Conservation (phyloP, 2,113 vertebrate species). For the Phylloscopus trochiloides region DNA sequence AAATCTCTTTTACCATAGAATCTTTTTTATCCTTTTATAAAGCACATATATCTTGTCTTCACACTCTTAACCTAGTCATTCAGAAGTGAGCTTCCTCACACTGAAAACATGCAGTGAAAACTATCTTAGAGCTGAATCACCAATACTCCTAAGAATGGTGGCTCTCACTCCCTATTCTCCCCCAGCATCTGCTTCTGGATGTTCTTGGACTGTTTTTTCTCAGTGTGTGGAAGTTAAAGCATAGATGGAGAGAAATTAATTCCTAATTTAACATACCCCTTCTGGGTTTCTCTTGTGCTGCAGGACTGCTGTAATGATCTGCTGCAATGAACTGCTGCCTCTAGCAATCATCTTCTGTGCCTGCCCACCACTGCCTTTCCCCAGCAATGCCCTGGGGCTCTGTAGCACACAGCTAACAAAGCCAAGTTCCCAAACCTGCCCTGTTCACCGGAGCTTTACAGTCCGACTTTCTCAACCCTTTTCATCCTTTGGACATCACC, state of each 20-base stretch:
- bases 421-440: neutral
- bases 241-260: neutral
- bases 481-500: neutral
- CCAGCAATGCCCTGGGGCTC: neutral
- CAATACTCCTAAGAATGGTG: neutral
- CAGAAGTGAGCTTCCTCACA: neutral
- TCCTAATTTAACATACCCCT: neutral
- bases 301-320: neutral
- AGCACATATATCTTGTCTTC: neutral
- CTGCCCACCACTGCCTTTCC: neutral
- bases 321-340: neutral
- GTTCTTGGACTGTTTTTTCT: neutral
- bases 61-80: neutral
- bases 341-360: neutral
- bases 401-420: neutral
- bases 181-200: neutral
- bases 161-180: neutral
- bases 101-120: constrained; percentile 8
- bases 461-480: neutral
- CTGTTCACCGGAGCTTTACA: neutral
- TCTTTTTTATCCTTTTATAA: neutral
- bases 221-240: neutral
- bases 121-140: neutral
- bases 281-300: neutral
- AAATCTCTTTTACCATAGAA: neutral